Conservation (phyloP, 2,888 invertebrate genomes). For the Synanthedon andrenaeformis region DNA sequence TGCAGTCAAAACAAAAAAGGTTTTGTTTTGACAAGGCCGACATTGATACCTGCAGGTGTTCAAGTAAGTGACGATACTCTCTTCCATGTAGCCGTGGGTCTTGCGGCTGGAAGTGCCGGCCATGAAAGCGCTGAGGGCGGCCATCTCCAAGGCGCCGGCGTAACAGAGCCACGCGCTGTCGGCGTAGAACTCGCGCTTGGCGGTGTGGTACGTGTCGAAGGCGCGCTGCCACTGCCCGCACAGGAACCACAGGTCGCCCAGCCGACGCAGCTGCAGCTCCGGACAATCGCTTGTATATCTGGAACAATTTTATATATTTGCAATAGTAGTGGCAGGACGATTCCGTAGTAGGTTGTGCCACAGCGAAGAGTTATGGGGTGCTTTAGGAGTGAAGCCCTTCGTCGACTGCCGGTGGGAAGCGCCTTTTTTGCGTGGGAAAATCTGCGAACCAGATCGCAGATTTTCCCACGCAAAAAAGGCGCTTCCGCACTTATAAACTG, state of each 20-base stretch:
- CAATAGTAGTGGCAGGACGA: neutral
- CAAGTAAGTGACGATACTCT: conserved; percentile 91
- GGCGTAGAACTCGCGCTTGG: conserved; percentile 96
- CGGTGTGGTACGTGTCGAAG: conserved; percentile 93
- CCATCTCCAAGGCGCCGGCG: conserved; percentile 97
- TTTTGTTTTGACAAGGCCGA: too few species aligned
- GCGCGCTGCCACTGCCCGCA: conserved; percentile 94
- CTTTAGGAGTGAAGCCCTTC: too few species aligned
- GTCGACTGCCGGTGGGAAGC: too few species aligned
- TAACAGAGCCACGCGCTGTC: conserved; percentile 98
- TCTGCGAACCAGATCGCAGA: too few species aligned
- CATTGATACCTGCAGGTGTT: conserved; percentile 83
- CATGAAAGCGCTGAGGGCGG: conserved; percentile 92
- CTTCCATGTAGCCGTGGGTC: conserved; percentile 92
- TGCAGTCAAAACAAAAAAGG: too few species aligned
- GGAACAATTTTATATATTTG: conserved; percentile 12
- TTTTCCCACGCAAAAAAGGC: too few species aligned
- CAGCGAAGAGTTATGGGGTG: too few species aligned
- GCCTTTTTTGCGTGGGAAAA: too few species aligned
- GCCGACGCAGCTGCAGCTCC: conserved; percentile 90
- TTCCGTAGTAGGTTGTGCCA: too few species aligned
- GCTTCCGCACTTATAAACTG: too few species aligned
- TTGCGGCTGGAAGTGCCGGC: conserved; percentile 82
- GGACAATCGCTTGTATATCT: conserved; percentile 87
- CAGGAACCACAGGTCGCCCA: conserved; percentile 97